A percentile compares a stretch with the other conserved stretches of the same genome.
phyloP scores from a whole-genome alignment of 1,140 invertebrate genomes.

The Brachionus rubens region DNA sequence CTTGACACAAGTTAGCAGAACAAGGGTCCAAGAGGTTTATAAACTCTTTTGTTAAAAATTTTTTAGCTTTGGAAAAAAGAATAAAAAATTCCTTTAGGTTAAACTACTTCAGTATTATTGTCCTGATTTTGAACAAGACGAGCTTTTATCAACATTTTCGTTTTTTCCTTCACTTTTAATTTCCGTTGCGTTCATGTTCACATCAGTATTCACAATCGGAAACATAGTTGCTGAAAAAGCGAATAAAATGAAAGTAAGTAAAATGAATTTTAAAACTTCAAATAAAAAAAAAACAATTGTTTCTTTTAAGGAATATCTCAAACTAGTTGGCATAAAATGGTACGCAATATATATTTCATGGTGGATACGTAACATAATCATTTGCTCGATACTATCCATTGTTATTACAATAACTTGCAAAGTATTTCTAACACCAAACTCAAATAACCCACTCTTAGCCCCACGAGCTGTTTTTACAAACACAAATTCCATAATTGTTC shows the following conservation, averaged over 20 bases:
- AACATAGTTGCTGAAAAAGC: constrained; percentile 37
- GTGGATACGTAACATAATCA: constrained; percentile 24
- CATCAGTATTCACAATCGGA: constrained; percentile 18
- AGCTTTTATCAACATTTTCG: constrained; percentile 23
- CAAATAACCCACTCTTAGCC: not conserved
- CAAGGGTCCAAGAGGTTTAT: no score
- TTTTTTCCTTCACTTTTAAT: constrained; percentile 33
- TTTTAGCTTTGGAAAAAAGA: no score
- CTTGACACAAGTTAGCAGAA: not conserved
- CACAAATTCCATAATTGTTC: constrained; percentile 18
- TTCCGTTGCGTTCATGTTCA: constrained; percentile 17
- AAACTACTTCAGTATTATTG: constrained; percentile 17
- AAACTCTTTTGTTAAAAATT: no score
- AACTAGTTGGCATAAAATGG: constrained; percentile 44
- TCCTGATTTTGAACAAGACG: constrained; percentile 40
- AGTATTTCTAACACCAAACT: constrained; percentile 26
- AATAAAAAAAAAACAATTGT: not conserved
- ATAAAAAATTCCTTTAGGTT: not conserved
- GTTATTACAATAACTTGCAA: constrained; percentile 18
- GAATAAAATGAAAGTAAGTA: constrained; percentile 37
- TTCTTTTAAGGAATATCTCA: constrained; percentile 41
- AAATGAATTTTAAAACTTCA: not conserved
- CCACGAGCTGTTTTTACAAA: constrained; percentile 26
- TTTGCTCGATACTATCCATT: constrained; percentile 8
- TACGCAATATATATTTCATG: constrained; percentile 32